Conservation (phyloP, 2,113 vertebrate genomes). For the Galemys pyrenaicus region DNA sequence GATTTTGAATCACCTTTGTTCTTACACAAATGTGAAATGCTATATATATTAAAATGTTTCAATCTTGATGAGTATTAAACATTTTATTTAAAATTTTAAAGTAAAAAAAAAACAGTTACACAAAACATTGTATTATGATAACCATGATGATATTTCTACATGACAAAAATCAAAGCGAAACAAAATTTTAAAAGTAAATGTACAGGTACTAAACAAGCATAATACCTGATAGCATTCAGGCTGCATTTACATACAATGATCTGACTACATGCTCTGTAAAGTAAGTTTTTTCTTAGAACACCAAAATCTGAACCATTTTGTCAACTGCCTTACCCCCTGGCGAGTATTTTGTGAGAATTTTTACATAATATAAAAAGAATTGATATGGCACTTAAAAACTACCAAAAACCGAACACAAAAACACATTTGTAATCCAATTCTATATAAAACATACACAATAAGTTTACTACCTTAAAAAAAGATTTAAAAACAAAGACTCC, state of each 20-base stretch:
- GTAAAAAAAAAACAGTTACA: constrained; percentile 81
- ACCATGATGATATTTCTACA: constrained; percentile 75
- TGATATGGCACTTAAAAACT: constrained; percentile 81
- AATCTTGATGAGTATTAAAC: constrained; percentile 75
- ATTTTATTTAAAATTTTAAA: constrained; percentile 86
- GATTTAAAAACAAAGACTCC: constrained; percentile 69
- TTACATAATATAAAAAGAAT: constrained; percentile 71
- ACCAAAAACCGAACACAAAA: constrained; percentile 78
- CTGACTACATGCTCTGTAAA: constrained; percentile 77
- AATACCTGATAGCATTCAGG: constrained; percentile 78
- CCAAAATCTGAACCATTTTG: constrained; percentile 66
- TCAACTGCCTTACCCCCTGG: constrained; percentile 71
- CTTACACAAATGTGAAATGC: not conserved
- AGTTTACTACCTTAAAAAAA: constrained; percentile 59
- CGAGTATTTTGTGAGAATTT: constrained; percentile 71
- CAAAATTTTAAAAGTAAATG: constrained; percentile 60
- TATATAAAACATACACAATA: constrained; percentile 75
- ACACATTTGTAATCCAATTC: constrained; percentile 77
- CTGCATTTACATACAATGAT: constrained; percentile 71
- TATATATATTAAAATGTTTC: constrained; percentile 5
- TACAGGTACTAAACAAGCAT: constrained; percentile 75
- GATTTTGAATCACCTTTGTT: not conserved
- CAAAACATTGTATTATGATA: constrained; percentile 80
- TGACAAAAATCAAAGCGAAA: constrained; percentile 69
- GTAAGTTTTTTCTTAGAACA: constrained; percentile 65